Base-by-base conservation (phyloP, 2,888 invertebrate species). In the Adineta ricciae region DNA sequence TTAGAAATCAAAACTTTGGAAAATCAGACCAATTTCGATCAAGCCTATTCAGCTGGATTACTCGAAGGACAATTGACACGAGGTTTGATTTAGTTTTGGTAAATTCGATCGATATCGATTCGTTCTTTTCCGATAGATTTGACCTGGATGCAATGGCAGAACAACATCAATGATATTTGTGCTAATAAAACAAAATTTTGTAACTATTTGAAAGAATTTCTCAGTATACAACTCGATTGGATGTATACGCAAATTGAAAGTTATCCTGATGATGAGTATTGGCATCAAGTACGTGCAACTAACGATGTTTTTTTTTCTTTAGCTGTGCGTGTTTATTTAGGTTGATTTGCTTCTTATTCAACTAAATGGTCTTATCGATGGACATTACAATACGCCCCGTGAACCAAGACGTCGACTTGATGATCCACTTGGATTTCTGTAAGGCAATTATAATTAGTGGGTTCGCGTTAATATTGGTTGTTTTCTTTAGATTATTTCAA, bases 11-110 rank as follows among this genome's bases (percentile, higher is more conserved):
- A 94, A 91, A 94, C 95, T 0, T 93, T 94, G 87, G 91, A 92
- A 41, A 92, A 92, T 7, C 94, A 93, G 90, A 93, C 93, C 0
- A 95, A 95, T 89, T 93, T 93, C 88, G 92, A 94, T 78, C 96
- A 96, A 91, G 95, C 95, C 0, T 95, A 94, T 90, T 94, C 94
- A 1, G 95, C 96, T 2, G 96, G 96, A 9, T 92, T 94, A 72
- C 92, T 94, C 0, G 96, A 96, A 90, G 96, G 95, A 0, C 93
- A 93, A 41, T 90, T 95, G 7, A 95, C 95, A 19, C 85, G 87
- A 46, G 84, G 93, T 87, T 92, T 94, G 86, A 94, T 96, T 87
- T 93, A 94, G 1, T 21, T 3, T 16, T 52, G 19, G 19, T 52
- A 21, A 52, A 1, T 52, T 7, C 21, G 21, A 50, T 19, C 14